phyloP scores from a whole-genome alignment of 2,113 vertebrate genomes.

The Varanus salvator region DNA sequence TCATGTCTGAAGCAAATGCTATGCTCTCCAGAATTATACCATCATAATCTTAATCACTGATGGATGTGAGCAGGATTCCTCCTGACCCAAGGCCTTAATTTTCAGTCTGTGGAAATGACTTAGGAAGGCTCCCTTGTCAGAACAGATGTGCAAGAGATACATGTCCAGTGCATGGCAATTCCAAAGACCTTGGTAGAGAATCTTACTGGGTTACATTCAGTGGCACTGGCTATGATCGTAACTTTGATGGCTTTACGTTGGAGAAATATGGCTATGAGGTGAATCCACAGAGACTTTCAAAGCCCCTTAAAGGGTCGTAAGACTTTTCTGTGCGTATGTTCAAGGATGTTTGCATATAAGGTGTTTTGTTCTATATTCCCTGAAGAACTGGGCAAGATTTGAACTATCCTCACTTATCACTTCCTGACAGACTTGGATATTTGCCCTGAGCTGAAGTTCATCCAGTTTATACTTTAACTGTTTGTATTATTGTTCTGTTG shows the following conservation, averaged over 20 bases:
- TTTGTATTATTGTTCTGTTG: not conserved
- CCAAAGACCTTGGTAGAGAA: not conserved
- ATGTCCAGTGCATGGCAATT: constrained; percentile 5
- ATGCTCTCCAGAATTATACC: not conserved
- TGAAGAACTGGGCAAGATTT: not conserved
- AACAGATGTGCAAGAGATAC: fast-evolving
- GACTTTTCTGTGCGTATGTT: constrained; percentile 12
- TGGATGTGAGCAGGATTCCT: not conserved
- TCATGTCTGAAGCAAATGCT: not conserved
- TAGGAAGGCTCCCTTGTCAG: not conserved
- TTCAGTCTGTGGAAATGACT: not conserved
- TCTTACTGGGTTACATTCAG: not conserved
- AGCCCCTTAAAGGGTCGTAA: not conserved
- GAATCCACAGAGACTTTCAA: fast-evolving
- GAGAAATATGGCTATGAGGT: not conserved
- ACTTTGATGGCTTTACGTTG: constrained; percentile 10
- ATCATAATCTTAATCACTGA: fast-evolving
- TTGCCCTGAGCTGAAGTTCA: constrained; percentile 30
- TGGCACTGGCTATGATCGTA: not conserved
- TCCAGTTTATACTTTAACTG: constrained; percentile 40
- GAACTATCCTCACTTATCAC: constrained; percentile 1
- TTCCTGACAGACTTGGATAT: not conserved
- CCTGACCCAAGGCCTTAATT: not conserved
- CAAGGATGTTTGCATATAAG: not conserved
- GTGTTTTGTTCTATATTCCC: fast-evolving